Conservation (phyloP, 2,113 vertebrate species). For the Eptesicus fuscus region DNA sequence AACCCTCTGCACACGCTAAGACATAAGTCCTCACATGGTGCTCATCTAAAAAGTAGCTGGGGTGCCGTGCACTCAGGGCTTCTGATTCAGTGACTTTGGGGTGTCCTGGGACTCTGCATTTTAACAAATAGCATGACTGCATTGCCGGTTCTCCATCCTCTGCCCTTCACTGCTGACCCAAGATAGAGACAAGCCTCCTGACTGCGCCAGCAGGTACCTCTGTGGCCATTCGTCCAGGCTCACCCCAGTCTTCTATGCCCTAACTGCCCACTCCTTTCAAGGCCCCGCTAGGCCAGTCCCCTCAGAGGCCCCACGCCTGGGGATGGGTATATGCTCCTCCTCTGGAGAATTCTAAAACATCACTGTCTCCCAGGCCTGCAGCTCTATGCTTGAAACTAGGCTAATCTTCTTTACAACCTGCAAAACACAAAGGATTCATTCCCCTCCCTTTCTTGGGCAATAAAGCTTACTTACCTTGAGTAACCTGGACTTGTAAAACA, state of each 20-base stretch:
- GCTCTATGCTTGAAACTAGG: background rate
- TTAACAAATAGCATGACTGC: background rate
- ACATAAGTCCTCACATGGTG: background rate
- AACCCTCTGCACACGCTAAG: background rate
- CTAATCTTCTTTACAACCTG: constrained; percentile 39
- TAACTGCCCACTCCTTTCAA: background rate
- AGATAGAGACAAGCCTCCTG: background rate
- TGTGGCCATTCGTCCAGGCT: too few relatives aligned
- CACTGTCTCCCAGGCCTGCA: background rate
- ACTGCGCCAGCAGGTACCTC: too few relatives aligned
- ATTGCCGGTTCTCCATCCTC: background rate
- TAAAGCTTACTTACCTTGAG: constrained; percentile 10
- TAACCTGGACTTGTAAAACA: constrained; percentile 45
- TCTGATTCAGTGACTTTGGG: background rate
- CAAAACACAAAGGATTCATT: constrained; percentile 41
- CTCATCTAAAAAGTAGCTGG: background rate
- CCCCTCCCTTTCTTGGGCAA: background rate
- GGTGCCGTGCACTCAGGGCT: too few relatives aligned
- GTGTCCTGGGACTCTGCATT: background rate
- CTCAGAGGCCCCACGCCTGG: background rate
- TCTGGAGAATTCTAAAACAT: background rate
- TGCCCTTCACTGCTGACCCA: background rate
- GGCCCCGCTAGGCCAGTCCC: background rate
- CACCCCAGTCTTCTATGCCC: background rate
- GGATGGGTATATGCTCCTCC: rapidly evolving